phyloP scores from a whole-genome alignment of 1,140 invertebrate species.

The Dolichoris vasculosae region DNA sequence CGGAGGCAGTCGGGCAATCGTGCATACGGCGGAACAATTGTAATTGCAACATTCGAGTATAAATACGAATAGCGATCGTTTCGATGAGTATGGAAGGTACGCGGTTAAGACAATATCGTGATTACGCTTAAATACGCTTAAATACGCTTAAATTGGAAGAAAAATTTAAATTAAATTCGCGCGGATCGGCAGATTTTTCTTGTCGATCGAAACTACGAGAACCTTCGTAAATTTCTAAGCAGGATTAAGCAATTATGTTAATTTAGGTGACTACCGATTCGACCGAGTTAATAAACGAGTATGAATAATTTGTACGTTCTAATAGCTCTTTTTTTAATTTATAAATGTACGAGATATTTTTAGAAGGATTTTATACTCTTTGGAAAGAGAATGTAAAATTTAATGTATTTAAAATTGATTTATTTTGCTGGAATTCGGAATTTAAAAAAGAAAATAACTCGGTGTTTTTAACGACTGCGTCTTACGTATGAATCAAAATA shows the following conservation, averaged over 20 bases:
- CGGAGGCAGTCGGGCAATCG: background rate
- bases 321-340: too few species aligned
- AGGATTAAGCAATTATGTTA: background rate
- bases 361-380: background rate
- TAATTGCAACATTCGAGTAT: background rate
- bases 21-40: background rate
- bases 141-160: too few species aligned
- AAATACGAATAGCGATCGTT: conserved; percentile 14
- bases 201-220: background rate
- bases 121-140: background rate
- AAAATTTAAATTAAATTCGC: background rate
- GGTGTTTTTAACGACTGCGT: background rate
- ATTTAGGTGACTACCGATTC: background rate
- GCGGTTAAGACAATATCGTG: conserved; percentile 11
- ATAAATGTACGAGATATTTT: background rate
- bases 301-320: background rate
- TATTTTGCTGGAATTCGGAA: background rate
- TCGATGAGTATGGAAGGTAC: background rate
- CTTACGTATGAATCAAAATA: background rate
- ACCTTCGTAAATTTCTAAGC: background rate
- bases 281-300: background rate
- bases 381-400: background rate
- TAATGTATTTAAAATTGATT: background rate
- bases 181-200: background rate
- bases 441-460: background rate